Conservation (phyloP, 1,140 invertebrate genomes). For the Neodiprion fabricii region DNA sequence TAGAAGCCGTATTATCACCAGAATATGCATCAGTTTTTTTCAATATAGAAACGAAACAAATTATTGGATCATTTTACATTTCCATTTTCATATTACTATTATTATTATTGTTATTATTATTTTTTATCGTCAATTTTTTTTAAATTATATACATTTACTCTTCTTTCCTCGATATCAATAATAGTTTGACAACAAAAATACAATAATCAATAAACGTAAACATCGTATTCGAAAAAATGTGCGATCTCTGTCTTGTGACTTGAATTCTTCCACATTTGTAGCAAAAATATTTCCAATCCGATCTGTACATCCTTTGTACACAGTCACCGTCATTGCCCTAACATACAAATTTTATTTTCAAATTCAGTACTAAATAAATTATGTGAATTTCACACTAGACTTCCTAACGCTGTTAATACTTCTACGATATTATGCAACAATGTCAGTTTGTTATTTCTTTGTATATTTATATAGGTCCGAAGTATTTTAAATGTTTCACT, state of each 20-base stretch:
- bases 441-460: conserved; percentile 1
- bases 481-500: background rate
- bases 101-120: background rate
- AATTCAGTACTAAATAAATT: background rate
- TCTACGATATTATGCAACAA: conserved; percentile 7
- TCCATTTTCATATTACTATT: background rate
- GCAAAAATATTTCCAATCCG: conserved; percentile 3
- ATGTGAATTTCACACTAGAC: conserved; percentile 1
- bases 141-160: background rate
- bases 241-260: conserved; percentile 6
- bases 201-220: conserved; percentile 8
- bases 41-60: background rate
- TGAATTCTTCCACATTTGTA: conserved; percentile 7
- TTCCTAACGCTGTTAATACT: background rate
- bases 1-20: background rate
- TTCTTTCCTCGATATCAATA: background rate
- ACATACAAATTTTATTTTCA: background rate
- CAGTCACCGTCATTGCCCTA: background rate
- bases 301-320: conserved; percentile 2
- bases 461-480: conserved; percentile 1
- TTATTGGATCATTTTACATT: background rate
- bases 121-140: background rate
- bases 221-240: conserved; percentile 1
- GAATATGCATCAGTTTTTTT: background rate
- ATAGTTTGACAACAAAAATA: background rate